Evolutionary conservation across 2,113 vertebrate species (phyloP), one percentile per base, ranked within the genome.

Genomic region (Calidris pugnax): DNA sequence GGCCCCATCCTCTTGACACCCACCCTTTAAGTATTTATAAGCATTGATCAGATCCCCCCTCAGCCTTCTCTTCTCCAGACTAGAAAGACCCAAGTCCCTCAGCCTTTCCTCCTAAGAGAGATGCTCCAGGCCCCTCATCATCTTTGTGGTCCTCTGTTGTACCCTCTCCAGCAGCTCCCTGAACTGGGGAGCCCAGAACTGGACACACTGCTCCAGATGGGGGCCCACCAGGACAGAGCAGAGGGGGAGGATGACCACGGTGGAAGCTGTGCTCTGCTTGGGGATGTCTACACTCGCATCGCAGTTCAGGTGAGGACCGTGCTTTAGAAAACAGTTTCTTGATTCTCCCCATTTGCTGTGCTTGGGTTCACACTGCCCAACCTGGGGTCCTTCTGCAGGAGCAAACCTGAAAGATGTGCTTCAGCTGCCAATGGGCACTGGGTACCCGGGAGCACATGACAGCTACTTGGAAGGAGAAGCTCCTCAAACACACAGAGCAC

Each of bases 221-320:
- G 47, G 47, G 21, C 47, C 21, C 47, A 48, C 10, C 47, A 48
- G 21, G 47, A 21, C 47, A 47, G 47, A 47, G 47, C 10, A 21
- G 47, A 47, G 9, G 20, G 20, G 21, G 47, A 22, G 47, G 47
- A 48, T 48, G 6, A 48, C 47, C 21, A 48, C 21, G 74, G 60
- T n/a, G 27, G 51, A 53, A 82, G 53, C 26, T 8, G 2, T 37
- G 26, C 37, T 28, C 77, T 81, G 32, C 35, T 59, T 26, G 60
- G 35, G 17, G 50, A 12, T 4, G 23, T 21, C 56, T 63, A 6
- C 2, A 0, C 43, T 4, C 72, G 48, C 30, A 13, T 0, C 23
- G 7, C 51, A 22, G n/a, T 45, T 55, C 81, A 50, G 47, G 39
- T 50, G 10, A 85, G 63, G 11, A 41, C 28, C 2, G 0, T 24